Evolutionary conservation across 2,888 invertebrate genomes (phyloP).

Genomic region (Xylota sylvarum): DNA sequence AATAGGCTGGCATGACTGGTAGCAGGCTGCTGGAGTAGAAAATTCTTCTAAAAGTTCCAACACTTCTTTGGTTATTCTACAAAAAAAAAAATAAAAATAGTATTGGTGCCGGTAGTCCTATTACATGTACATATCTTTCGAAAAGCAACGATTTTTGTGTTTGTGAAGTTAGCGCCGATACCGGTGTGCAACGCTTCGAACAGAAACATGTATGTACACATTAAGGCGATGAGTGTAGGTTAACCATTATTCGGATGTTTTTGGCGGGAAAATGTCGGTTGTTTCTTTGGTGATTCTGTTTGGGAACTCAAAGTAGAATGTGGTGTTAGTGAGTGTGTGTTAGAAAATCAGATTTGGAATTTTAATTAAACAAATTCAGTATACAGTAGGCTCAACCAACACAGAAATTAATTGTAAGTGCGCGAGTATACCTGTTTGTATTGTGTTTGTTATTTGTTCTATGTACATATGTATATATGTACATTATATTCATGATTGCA

Average conservation of each 20-base stretch:
- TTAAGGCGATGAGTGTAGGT: conserved; percentile 9
- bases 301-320: not conserved
- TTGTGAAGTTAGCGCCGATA: not conserved
- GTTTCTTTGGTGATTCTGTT: not conserved
- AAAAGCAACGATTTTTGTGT: conserved; percentile 19
- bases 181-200: conserved; percentile 1
- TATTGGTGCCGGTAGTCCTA: conserved; percentile 29
- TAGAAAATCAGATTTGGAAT: too few species aligned
- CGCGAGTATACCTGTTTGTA: too few species aligned
- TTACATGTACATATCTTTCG: conserved; percentile 14
- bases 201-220: not conserved
- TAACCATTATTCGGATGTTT: not conserved
- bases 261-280: not conserved
- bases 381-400: too few species aligned
- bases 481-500: too few species aligned
- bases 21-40: conserved; percentile 26
- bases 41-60: conserved; percentile 8
- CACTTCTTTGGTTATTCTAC: not conserved
- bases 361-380: too few species aligned
- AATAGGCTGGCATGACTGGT: conserved; percentile 57
- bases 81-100: conserved; percentile 26
- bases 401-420: too few species aligned
- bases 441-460: too few species aligned
- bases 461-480: too few species aligned
- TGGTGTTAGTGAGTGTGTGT: too few species aligned